Conservation (phyloP, 2,888 invertebrate species). For the Euclidia mi region DNA sequence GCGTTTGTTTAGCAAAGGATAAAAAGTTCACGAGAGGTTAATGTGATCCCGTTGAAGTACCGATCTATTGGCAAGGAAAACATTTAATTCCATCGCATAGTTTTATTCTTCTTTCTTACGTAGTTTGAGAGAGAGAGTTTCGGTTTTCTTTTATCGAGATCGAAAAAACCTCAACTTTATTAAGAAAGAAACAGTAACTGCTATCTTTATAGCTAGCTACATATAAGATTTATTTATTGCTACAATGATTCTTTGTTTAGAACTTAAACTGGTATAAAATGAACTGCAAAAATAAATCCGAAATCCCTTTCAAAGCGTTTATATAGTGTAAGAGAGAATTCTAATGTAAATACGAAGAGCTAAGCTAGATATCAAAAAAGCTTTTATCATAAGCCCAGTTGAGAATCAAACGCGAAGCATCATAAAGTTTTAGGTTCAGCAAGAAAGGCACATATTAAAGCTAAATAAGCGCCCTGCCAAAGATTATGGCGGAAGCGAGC, state of each 20-base stretch:
- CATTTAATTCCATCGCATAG: conserved; percentile 30
- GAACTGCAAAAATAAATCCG: too few relatives aligned
- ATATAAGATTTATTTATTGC: too few relatives aligned
- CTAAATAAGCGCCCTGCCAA: conserved; percentile 60
- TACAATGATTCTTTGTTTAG: too few relatives aligned
- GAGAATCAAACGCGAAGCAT: conserved; percentile 52
- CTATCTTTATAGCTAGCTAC: too few relatives aligned
- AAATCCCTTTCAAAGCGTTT: too few relatives aligned
- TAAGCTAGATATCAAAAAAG: conserved; percentile 38
- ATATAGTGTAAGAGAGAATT: conserved; percentile 10
- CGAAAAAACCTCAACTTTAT: too few relatives aligned
- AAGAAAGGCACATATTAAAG: conserved; percentile 54
- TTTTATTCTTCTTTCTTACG: too few relatives aligned
- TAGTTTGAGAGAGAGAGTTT: too few relatives aligned
- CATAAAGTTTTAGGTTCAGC: conserved; percentile 56
- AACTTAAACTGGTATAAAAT: too few relatives aligned
- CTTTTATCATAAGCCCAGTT: conserved; percentile 50
- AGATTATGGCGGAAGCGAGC: conserved; percentile 59
- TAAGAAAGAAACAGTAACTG: too few relatives aligned
- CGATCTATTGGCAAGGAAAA: conserved; percentile 30
- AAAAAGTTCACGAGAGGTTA: conserved; percentile 42
- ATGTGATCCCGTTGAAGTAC: conserved; percentile 43
- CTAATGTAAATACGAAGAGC: conserved; percentile 6
- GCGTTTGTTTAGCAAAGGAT: conserved; percentile 32
- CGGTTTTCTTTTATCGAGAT: too few relatives aligned